A percentile compares a stretch with the other conserved stretches of the same genome.
phyloP scores from a whole-genome alignment of 2,797 vertebrate species.

The Periophthalmus magnuspinnatus region DNA sequence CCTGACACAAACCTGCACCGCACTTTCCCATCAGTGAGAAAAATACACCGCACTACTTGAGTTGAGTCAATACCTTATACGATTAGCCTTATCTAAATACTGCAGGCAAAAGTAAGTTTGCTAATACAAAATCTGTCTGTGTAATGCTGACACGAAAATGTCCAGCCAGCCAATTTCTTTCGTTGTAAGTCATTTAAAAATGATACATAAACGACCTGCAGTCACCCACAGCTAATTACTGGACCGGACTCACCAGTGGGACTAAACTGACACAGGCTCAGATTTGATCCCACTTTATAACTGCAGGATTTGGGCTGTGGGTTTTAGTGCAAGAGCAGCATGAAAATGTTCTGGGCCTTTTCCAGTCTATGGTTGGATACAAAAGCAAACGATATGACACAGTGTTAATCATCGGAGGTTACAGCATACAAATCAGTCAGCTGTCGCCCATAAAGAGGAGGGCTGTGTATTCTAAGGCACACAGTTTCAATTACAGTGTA shows the following conservation, averaged over 20 bases:
- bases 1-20: constrained; percentile 16
- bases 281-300: constrained; percentile 11
- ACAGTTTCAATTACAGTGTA: constrained; percentile 18
- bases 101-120: neutral
- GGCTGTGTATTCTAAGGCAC: neutral
- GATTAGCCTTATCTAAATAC: constrained; percentile 5
- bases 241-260: constrained; percentile 14
- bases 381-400: constrained; percentile 3
- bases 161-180: constrained; percentile 12
- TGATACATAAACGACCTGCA: constrained; percentile 21
- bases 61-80: constrained; percentile 2
- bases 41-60: neutral
- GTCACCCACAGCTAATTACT: constrained; percentile 22
- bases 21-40: constrained; percentile 14
- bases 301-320: constrained; percentile 9
- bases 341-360: constrained; percentile 17
- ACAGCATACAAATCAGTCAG: neutral
- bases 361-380: constrained; percentile 11
- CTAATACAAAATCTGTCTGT: constrained; percentile 2
- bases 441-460: constrained; percentile 1
- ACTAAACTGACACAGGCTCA: constrained; percentile 8
- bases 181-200: constrained; percentile 29
- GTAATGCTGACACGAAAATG: constrained; percentile 1
- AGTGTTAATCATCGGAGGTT: constrained; percentile 4
- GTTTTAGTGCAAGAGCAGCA: constrained; percentile 5